Evolutionary conservation across 2,888 invertebrate genomes (phyloP), one percentile per base, ranked within the genome.

Genomic region (Pristionchus japonicus): DNA sequence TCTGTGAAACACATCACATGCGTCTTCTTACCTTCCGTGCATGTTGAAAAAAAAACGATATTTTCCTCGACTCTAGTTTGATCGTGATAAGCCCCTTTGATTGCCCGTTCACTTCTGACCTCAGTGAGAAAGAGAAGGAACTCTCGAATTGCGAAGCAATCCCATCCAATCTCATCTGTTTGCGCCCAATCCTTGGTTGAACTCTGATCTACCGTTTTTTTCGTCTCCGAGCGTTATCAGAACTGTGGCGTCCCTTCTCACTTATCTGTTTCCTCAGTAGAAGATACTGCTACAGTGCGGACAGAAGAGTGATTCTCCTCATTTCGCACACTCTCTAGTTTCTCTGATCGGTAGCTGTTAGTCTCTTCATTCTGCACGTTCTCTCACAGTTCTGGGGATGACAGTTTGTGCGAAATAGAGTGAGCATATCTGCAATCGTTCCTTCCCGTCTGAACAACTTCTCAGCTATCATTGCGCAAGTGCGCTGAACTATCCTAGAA

Each of bases 141-240:
- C 23, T 37, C 37, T 20, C 70, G 20, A 70, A 70, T 31, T 23
- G 37, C 2, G 13, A 4, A 6, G 70, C 70, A 70, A 70, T 70
- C 23, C 70, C 23, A 70, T 70, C 31, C 64, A 64, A 27, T 70
- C 37, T 70, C 70, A 37, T 70, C 70, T 70, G 20, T 70, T 70
- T 70, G 70, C 17, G 3, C 34, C 11, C 43, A 43, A 43, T 11
- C 6, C 6, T 70, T 20, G 17, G 34, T 64, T 70, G 70, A 70
- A 70, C 70, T 70, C 70, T 70, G 70, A 20, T 70, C 70, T 70
- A 70, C 70, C 37, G 6, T 4, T 70, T 70, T 57, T 70, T 70
- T 70, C 70, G 4, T 20, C 37, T 37, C 13, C 1, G 70, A 31
- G 20, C 70, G 70, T 70, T 37, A 70, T 70, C 37, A 70, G 70